A percentile compares a stretch with the other conserved stretches of the same genome.
Evolutionary conservation across 2,888 invertebrate genomes (phyloP).

Genomic region (Tenthredo livida): DNA sequence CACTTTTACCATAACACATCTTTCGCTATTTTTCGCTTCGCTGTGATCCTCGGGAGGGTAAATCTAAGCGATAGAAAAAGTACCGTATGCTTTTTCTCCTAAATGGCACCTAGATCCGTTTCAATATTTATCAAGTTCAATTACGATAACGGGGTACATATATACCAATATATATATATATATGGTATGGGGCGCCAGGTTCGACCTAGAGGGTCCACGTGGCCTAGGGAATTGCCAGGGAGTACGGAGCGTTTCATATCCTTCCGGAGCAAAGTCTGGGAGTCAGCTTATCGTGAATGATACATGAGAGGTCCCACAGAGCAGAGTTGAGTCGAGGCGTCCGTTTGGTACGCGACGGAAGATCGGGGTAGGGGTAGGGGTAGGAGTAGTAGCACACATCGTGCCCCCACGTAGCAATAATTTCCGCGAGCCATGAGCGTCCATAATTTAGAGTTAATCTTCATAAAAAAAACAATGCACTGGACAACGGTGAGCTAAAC

Average conservation of each 20-base stretch:
- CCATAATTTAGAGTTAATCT: slow-evolving; percentile 61
- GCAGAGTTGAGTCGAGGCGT: slow-evolving; percentile 40
- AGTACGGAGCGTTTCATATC: slow-evolving; percentile 35
- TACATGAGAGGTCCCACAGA: slow-evolving; percentile 47
- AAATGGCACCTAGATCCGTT: neutral
- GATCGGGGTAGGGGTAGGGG: neutral
- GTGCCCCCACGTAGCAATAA: slow-evolving; percentile 53
- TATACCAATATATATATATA: neutral
- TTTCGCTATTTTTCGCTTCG: neutral
- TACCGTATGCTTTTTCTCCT: neutral
- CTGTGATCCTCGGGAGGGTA: neutral
- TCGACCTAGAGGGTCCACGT: neutral
- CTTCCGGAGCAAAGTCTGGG: slow-evolving; percentile 50
- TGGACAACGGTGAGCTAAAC: slow-evolving; percentile 48
- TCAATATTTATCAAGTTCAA: slow-evolving; percentile 13
- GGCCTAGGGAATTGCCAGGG: slow-evolving; percentile 3
- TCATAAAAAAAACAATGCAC: slow-evolving; percentile 60
- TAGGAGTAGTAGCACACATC: neutral
- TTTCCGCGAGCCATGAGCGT: slow-evolving; percentile 53
- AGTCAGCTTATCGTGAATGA: slow-evolving; percentile 53
- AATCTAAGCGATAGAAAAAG: neutral
- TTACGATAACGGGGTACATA: neutral
- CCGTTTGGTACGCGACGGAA: slow-evolving; percentile 18
- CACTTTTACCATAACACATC: neutral
- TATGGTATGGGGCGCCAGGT: neutral